Evolutionary conservation across 1,140 invertebrate species (phyloP).

Genomic region (Drosophila nebulosa): DNA sequence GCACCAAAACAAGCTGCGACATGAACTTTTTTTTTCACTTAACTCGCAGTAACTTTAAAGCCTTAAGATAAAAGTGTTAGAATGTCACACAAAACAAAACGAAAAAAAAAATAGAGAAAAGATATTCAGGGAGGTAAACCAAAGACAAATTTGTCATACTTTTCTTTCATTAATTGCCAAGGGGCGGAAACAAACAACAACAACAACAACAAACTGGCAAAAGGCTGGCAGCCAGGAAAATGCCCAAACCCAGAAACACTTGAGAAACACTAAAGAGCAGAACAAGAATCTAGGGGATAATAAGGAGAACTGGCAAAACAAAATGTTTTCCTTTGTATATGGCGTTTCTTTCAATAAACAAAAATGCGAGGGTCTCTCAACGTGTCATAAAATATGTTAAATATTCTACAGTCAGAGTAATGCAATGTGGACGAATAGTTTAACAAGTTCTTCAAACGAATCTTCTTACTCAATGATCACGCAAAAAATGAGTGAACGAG

Average conservation of each 20-base stretch:
- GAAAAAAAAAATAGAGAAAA: not conserved
- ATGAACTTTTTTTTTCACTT: not conserved
- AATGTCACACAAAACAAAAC: not conserved
- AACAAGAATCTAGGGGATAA: not conserved
- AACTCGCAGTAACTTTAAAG: not conserved
- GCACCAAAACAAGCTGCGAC: not conserved
- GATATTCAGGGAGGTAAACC: not conserved
- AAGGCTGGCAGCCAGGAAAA: not conserved
- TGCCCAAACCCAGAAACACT: not conserved
- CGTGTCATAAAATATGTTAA: not conserved
- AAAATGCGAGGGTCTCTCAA: not conserved
- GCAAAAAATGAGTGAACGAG: too few species aligned
- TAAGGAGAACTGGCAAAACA: not conserved
- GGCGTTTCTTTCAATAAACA: not conserved
- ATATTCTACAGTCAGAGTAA: too few species aligned
- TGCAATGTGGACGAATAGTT: too few species aligned
- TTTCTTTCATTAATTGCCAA: constrained; percentile 2
- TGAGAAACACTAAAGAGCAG: not conserved
- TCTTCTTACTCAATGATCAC: too few species aligned
- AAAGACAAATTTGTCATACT: not conserved
- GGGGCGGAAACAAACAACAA: not conserved
- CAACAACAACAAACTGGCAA: not conserved
- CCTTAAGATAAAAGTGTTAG: not conserved
- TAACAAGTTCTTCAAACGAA: too few species aligned
- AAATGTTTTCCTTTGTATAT: not conserved